Evolutionary conservation across 35 echinoderm and acorn worm genomes (phyloP).

Genomic region (Amphiura filiformis): DNA sequence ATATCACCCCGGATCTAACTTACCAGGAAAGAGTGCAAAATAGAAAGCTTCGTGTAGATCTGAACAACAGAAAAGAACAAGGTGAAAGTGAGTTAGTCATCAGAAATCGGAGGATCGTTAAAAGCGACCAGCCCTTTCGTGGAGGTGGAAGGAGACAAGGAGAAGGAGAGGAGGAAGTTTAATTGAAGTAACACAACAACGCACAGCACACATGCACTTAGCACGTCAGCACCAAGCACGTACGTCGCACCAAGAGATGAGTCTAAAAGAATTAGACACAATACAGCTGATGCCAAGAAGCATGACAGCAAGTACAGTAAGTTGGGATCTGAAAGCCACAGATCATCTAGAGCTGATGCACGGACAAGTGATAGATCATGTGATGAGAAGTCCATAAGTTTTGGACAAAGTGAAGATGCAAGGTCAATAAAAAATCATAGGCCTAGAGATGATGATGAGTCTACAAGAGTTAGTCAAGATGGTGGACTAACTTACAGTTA

Average conservation of each 20-base stretch:
- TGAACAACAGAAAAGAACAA: conserved; percentile 3
- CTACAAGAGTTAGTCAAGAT: no score
- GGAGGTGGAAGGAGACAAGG: background rate
- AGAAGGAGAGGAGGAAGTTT: background rate
- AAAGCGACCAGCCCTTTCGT: background rate
- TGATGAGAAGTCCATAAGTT: no score
- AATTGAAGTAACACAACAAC: background rate
- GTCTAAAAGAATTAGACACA: background rate
- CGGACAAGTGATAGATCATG: no score
- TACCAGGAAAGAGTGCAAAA: conserved; percentile 23
- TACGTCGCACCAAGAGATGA: background rate
- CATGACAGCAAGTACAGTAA: background rate
- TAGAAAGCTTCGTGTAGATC: conserved; percentile 25
- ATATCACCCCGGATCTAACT: conserved; percentile 19
- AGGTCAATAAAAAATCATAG: no score
- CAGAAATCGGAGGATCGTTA: conserved; percentile 17
- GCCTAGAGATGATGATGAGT: no score
- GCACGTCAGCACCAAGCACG: no score
- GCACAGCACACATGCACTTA: background rate
- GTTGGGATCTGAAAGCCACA: no score
- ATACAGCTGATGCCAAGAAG: background rate
- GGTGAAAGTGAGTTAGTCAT: conserved; percentile 27
- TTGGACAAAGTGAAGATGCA: no score
- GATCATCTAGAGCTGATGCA: no score
- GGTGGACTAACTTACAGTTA: no score